Base-by-base conservation (phyloP, 2,797 vertebrate species). In the Arctocebus calabarensis region DNA sequence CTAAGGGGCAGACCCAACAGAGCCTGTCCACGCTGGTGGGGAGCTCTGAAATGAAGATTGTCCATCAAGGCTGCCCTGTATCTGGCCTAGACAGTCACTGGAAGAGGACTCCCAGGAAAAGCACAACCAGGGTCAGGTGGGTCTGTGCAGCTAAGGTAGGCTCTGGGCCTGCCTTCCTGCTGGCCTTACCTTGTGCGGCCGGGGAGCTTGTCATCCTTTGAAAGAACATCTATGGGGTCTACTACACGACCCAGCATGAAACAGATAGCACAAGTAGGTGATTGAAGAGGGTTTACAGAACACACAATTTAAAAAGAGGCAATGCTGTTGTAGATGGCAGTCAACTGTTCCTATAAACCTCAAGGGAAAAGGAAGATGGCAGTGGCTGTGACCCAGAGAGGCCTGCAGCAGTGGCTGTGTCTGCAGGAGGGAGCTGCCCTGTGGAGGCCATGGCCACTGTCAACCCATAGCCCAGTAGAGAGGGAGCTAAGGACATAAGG, bases 371-470 rank as follows among this genome's bases (percentile, higher is more conserved):
- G 43, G 32, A 57, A 34, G 61, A 32, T 17, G 37, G 59, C 29
- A 45, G 16, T 11, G 64, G 14, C 20, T 13, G 23, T 61, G 34
- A 37, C 12, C 12, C 52, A 48, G 37, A 59, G n/a, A 32, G 29
- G 29, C 40, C 5, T 32, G 0, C 3, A 25, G 13, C 23, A 59
- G 37, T 59, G 62, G 37, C 5, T 55, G 0, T 66, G 84, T 74
- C 14, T 32, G 7, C 1, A 14, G 16, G 7, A 48, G 3, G 10
- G 19, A 55, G n/a, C 43, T 57, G 10, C n/a, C 5, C 10, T 3
- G 2, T 27, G n/a, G 14, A 22, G 27, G 20, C 11, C n/a, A 8
- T 59, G 29, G 20, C 37, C 37, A 37, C 13, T 48, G 55, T 27
- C 45, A 71, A n/a, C 48, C 10, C 78, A 37, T 8, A 52, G 9